phyloP scores from a whole-genome alignment of 2,888 invertebrate genomes.

The Pandemis cinnamomeana region DNA sequence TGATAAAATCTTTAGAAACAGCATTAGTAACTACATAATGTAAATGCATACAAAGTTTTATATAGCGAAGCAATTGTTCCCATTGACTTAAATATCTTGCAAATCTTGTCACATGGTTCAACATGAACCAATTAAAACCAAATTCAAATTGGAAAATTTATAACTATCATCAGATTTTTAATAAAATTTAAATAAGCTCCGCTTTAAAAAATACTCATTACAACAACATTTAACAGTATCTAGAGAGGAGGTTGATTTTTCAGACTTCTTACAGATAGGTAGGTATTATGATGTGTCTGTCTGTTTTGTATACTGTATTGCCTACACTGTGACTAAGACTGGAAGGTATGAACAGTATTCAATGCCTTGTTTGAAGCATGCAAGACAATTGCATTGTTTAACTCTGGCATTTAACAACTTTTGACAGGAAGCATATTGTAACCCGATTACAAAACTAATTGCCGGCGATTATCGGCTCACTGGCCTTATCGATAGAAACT shows the following conservation, averaged over 20 bases:
- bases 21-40: too few relatives aligned
- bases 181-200: too few relatives aligned
- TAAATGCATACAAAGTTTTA: too few relatives aligned
- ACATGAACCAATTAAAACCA: neutral
- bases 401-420: constrained; percentile 10
- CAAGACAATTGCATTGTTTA: constrained; percentile 38
- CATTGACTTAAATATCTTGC: too few relatives aligned
- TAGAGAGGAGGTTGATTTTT: neutral
- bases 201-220: neutral
- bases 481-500: constrained; percentile 18
- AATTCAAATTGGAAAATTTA: neutral
- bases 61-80: too few relatives aligned
- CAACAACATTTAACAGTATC: neutral
- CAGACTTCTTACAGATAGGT: too few relatives aligned
- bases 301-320: neutral
- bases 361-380: constrained; percentile 9
- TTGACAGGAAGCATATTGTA: constrained; percentile 21
- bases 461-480: constrained; percentile 5
- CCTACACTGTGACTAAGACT: neutral
- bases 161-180: too few relatives aligned
- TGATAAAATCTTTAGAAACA: too few relatives aligned
- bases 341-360: neutral
- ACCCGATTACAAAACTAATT: constrained; percentile 22
- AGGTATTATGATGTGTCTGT: neutral
- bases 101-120: too few relatives aligned